Percentiles rank a stretch among this genome's conserved stretches.
phyloP scores from a whole-genome alignment of 2,113 vertebrate species.

The Nesogale talazaci region DNA sequence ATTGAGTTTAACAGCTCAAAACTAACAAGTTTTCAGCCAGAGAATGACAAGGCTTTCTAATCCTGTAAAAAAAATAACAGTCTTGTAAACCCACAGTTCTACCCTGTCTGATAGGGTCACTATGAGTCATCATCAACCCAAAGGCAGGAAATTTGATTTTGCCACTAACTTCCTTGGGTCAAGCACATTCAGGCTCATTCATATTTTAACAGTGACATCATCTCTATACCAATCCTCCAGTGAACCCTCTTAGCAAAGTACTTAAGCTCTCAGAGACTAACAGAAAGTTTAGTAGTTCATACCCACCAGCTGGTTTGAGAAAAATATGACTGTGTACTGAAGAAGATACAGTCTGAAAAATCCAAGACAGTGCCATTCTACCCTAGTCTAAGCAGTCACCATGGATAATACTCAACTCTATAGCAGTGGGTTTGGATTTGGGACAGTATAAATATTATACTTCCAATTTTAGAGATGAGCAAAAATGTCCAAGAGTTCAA shows the following conservation, averaged over 20 bases:
- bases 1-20: too few species aligned
- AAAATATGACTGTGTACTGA: neutral
- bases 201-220: neutral
- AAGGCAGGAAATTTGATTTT: neutral
- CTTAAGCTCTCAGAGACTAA: neutral
- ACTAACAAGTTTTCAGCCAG: too few species aligned
- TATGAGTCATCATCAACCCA: too few species aligned
- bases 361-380: neutral
- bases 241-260: neutral
- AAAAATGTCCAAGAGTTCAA: conserved; percentile 8
- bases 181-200: neutral
- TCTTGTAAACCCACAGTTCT: too few species aligned
- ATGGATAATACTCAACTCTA: neutral
- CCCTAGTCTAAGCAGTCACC: neutral
- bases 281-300: neutral
- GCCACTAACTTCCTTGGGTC: neutral
- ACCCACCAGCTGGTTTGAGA: neutral
- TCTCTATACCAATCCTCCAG: neutral
- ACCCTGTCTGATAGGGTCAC: too few species aligned
- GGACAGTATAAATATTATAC: too few species aligned
- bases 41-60: too few species aligned
- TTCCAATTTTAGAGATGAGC: neutral
- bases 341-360: neutral
- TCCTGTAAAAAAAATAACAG: too few species aligned
- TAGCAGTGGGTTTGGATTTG: neutral